A percentile compares a stretch with the other conserved stretches of the same genome.
Evolutionary conservation across 2,797 vertebrate genomes (phyloP).

Genomic region (Apogon hyalosoma): DNA sequence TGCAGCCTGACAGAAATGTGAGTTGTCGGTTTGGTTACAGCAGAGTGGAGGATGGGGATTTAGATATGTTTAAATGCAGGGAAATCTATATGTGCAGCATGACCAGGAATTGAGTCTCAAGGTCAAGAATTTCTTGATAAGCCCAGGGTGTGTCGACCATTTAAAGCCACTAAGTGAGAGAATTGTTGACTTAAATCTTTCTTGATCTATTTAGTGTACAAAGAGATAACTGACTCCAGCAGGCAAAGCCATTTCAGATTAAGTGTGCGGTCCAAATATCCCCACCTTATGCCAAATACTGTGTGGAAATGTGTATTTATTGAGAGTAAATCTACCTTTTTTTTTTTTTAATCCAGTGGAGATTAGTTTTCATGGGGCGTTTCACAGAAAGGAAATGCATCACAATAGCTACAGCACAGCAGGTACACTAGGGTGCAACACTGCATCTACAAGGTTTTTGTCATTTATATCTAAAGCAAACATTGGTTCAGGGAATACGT

Average conservation of each 20-base stretch:
- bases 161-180: conserved; percentile 1
- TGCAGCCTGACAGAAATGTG: background rate
- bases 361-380: background rate
- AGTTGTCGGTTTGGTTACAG: background rate
- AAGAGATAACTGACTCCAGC: conserved; percentile 12
- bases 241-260: background rate
- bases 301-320: conserved; percentile 2
- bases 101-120: conserved; percentile 11
- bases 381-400: no score
- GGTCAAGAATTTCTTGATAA: conserved; percentile 28
- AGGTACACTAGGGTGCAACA: background rate
- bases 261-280: background rate
- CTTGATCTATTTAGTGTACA: conserved; percentile 2
- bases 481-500: background rate
- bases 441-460: background rate
- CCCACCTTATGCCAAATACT: background rate
- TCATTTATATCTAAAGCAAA: background rate
- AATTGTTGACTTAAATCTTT: conserved; percentile 1
- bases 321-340: background rate
- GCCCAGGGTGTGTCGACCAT: conserved; percentile 13
- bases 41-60: background rate
- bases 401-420: background rate
- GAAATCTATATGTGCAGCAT: background rate
- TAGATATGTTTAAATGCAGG: conserved; percentile 12
- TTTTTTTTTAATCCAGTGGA: background rate